phyloP scores from a whole-genome alignment of 2,113 vertebrate species.

The Rissa tridactyla region DNA sequence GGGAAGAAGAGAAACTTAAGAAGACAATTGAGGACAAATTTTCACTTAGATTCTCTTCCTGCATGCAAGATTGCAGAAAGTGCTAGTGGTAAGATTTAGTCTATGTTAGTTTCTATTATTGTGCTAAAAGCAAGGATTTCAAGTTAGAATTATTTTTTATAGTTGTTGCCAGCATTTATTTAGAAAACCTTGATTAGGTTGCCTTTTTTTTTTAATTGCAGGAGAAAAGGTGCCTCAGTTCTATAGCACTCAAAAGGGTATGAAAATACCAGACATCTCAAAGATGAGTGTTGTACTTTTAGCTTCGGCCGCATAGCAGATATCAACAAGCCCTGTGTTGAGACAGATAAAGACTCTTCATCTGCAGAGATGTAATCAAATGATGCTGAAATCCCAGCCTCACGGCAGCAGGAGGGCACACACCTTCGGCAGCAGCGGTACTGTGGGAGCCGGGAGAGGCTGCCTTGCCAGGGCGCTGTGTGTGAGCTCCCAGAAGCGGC shows the following conservation, averaged over 20 bases:
- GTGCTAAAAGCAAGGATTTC: not conserved
- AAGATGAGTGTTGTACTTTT: not conserved
- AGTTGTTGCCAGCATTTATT: not conserved
- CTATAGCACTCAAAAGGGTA: not conserved
- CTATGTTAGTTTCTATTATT: not conserved
- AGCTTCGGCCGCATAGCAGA: not conserved
- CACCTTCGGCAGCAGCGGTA: not conserved
- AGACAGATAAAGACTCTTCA: not conserved
- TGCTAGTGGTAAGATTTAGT: not conserved
- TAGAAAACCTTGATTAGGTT: not conserved
- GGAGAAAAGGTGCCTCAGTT: not conserved
- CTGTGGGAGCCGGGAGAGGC: not conserved
- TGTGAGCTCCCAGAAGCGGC: not conserved
- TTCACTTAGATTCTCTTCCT: not conserved
- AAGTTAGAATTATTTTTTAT: not conserved
- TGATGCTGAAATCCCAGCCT: not conserved
- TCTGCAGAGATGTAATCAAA: not conserved
- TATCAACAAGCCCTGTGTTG: not conserved
- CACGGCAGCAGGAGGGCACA: rapidly evolving
- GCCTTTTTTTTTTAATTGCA: not conserved
- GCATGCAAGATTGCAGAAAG: not conserved
- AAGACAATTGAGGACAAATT: not conserved
- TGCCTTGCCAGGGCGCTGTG: not conserved
- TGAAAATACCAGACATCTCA: not conserved
- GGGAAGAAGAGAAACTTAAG: not conserved